Conservation (phyloP, 2,888 invertebrate species). For the Drosophila emarginata region DNA sequence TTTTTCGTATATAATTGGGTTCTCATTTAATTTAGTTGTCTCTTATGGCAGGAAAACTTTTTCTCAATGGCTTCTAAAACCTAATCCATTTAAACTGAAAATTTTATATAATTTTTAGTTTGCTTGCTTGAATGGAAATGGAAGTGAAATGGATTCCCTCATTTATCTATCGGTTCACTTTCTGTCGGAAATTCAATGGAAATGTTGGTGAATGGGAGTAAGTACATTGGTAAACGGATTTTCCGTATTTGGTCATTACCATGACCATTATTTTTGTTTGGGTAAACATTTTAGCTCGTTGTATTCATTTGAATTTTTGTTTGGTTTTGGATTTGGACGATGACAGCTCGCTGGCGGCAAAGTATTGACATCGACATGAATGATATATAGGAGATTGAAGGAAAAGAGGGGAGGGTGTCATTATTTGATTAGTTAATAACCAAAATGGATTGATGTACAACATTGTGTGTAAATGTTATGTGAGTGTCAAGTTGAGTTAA, state of each 20-base stretch:
- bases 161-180: background rate
- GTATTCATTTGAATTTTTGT: conserved; percentile 45
- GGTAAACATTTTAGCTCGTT: conserved; percentile 58
- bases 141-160: background rate
- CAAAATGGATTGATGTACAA: background rate
- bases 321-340: conserved; percentile 52
- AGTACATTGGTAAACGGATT: conserved; percentile 54
- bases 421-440: conserved; percentile 50
- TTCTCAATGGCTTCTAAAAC: background rate
- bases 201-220: conserved; percentile 18
- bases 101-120: background rate
- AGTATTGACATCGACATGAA: conserved; percentile 36
- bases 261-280: conserved; percentile 61
- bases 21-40: background rate
- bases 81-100: background rate
- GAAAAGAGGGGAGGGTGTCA: conserved; percentile 32
- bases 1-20: background rate
- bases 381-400: background rate
- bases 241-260: conserved; percentile 57
- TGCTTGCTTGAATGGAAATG: background rate
- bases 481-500: conserved; percentile 7
- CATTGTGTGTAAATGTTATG: background rate
- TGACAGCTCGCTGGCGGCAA: conserved; percentile 40
- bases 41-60: background rate
- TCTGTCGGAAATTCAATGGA: conserved; percentile 36